phyloP scores from a whole-genome alignment of 2,113 vertebrate genomes.

The Psephotus haematonotus region DNA sequence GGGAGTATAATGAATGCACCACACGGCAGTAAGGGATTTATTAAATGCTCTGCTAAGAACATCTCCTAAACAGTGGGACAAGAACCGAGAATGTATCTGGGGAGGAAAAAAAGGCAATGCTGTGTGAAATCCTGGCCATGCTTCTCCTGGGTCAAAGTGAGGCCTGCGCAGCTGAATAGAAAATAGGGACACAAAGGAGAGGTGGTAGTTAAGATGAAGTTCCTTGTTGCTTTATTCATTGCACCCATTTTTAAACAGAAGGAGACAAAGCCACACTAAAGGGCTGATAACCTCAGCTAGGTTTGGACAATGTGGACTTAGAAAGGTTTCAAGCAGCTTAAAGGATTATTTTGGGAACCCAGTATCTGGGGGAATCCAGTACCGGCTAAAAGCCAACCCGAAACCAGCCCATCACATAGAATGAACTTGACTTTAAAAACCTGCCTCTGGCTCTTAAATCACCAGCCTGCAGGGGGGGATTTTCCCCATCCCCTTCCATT shows the following conservation, averaged over 20 bases:
- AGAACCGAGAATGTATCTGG: not conserved
- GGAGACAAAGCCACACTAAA: not conserved
- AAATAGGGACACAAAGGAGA: not conserved
- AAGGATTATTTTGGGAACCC: not conserved
- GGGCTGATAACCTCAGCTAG: not conserved
- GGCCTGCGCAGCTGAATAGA: not conserved
- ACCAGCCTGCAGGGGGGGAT: not conserved
- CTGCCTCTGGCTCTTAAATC: not conserved
- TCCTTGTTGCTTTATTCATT: not conserved
- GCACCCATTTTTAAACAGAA: not conserved
- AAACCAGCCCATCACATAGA: not conserved
- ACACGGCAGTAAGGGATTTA: not conserved
- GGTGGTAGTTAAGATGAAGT: accelerated
- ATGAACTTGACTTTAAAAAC: not conserved
- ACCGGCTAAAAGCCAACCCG: not conserved
- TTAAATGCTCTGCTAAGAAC: not conserved
- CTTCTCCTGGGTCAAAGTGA: not conserved
- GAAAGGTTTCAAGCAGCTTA: not conserved
- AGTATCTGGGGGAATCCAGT: not conserved
- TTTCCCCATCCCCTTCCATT: not conserved
- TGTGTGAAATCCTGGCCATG: too few relatives aligned
- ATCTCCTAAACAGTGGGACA: accelerated
- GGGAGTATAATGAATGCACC: not conserved
- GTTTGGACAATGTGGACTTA: not conserved
- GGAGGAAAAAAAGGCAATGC: not conserved